Base-by-base conservation (phyloP, 2,113 vertebrate species). In the Psettodes erumei region DNA sequence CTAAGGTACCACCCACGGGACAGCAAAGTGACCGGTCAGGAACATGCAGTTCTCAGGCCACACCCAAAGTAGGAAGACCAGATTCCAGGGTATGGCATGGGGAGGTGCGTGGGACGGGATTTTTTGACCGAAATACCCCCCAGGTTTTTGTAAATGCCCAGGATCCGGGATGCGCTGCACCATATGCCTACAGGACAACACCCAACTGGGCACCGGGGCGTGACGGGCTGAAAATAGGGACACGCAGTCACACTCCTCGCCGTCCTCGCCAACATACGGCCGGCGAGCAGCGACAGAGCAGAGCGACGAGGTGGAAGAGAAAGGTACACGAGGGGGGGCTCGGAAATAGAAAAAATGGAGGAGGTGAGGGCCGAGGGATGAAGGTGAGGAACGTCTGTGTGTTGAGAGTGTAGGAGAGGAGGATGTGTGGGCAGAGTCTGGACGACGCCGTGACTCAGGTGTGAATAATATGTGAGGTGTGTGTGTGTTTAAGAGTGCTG, bases 121-220 rank as follows among this genome's bases (percentile, higher is more conserved):
- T 71, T 80, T 81, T 56, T 59, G 58, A 79, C 69, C 53, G 43
- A 83, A 84, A 76, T 79, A 62, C 74, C 60, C 67, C 83, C 67
- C 21, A 54, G 76, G 50, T 68, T 64, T 82, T 79, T 69, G 40
- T 42, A 66, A 79, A 81, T 84, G 84, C 71, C 77, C 63, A 1
- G 81, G 68, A 88, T 82, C 82, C 61, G 69, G 84, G 87, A 88
- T 87, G 79, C 68, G 81, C 72, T 86, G 45, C 87, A 87, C 90
- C 92, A 93, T 92, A 93, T 93, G 91, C 87, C 86, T 68, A 86
- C 87, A 91, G 91, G 83, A 92, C 81, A 82, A 84, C 89, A 87
- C 83, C 91, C 90, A 81, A 86, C 88, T 79, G 91, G 77, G 84
- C 68, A 80, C 71, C 71, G 43, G 90, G 86, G 82, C 67, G 79